Conservation (phyloP, 1,140 invertebrate species). For the Sarcophaga peregrina region DNA sequence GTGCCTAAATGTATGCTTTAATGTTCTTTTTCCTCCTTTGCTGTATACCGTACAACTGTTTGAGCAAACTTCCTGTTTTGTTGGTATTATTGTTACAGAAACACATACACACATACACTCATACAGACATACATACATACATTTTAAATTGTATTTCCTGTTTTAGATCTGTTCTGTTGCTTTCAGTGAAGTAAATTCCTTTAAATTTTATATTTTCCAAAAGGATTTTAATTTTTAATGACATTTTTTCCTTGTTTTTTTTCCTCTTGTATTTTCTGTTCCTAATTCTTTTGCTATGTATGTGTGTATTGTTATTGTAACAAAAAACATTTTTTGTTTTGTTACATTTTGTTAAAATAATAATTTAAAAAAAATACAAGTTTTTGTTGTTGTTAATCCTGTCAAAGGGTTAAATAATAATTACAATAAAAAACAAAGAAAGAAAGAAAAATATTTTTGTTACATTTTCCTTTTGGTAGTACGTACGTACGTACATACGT, state of each 20-base stretch:
- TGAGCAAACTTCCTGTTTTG: not conserved
- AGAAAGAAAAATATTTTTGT: not conserved
- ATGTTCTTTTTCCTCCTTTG: not conserved
- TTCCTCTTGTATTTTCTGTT: not conserved
- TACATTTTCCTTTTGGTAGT: not conserved
- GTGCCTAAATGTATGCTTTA: conserved; percentile 31
- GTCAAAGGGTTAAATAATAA: conserved; percentile 15
- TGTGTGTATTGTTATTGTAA: not conserved
- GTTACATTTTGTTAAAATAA: not conserved
- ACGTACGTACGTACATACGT: too few species aligned
- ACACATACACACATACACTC: not conserved
- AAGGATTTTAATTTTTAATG: conserved; percentile 29
- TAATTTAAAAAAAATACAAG: not conserved
- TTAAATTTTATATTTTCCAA: conserved; percentile 25
- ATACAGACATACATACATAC: not conserved
- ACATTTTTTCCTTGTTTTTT: not conserved
- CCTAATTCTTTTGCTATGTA: too few species aligned
- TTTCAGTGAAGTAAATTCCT: not conserved
- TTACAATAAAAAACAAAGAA: not conserved
- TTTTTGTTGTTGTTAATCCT: conserved; percentile 1
- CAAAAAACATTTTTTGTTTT: not conserved
- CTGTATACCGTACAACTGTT: not conserved
- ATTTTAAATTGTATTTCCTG: not conserved
- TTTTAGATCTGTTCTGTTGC: not conserved
- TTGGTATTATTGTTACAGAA: too few species aligned